Evolutionary conservation across 53 echinoderm and acorn worm genomes (phyloP), one percentile per base, ranked within the genome.

Genomic region (Holothuria leucospilota): DNA sequence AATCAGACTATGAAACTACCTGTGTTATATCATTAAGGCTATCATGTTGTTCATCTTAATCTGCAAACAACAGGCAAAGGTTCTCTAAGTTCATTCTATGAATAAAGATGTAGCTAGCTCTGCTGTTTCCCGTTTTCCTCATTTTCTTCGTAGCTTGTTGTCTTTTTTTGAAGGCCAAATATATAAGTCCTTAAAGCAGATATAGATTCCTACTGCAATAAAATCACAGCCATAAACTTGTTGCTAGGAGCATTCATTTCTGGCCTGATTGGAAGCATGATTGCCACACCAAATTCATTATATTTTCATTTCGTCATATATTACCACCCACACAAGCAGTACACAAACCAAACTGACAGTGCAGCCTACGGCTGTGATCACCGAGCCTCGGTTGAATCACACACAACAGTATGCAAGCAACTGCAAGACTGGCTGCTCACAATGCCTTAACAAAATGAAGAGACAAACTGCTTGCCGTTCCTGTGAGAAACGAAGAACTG

Each of bases 261-360:
- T 75, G 75, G 46, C 52, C 75, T 75, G 75, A 75, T 24, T 51
- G 18, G 56, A 56, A 56, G 56, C 18, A 56, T 56, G 56, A 75
- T 52, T 51, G 52, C 75, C 49, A 75, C 49, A 71, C 56, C 56
- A 75, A 20, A 75, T 49, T 75, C 75, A 46, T 75, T 75, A 75
- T 51, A 46, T 75, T 75, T 75, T 75, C 75, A 75, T 75, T 75
- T 56, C 56, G 56, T 56, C 56, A 56, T 56, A 56, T 51, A 49
- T 49, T 49, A 49, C 27, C 27, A 75, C 75, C 75, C n/a, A 71
- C 71, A 71, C 71, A 34, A 69, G 39, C n/a, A 71, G 71, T 41
- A 75, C 75, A 51, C 75, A 51, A 75, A 51, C 46, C 46, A 75
- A 75, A n/a, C 75, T 75, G 75, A 70, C 70, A 70, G 70, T 14